Base-by-base conservation (phyloP, 1,140 invertebrate genomes). In the Octopus sinensis region DNA sequence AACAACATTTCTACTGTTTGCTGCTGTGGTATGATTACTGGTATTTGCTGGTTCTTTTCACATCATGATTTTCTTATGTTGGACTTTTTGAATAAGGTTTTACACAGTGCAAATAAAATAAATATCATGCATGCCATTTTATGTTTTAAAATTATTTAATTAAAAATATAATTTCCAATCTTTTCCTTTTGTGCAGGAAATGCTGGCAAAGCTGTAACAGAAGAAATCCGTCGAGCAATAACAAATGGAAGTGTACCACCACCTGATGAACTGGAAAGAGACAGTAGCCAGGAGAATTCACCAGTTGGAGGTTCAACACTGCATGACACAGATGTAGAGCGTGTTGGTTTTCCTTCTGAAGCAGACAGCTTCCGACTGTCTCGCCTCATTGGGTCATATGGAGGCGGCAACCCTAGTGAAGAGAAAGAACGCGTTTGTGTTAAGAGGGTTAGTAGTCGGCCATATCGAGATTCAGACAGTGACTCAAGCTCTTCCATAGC, bases 181-280 rank as follows among this genome's bases (percentile, higher is more conserved):
- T 73, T 73, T 73, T 73, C 30, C 30, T 73, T 73, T 73, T 0
- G 17, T 73, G 17, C 13, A 73, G 68, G 68, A 6, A 73, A 73
- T 73, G 68, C 68, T 17, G 68, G 68, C 30, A 73, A 73, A 23
- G 68, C 68, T 13, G 68, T 73, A 23, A 73, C 68, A 17, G 68
- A 73, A 73, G 68, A 73, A 17, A 73, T 73, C 68, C 68, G 68
- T 73, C 68, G 68, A 73, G 68, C 68, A 10, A 73, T 73, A 6
- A 73, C 68, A 73, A 73, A 73, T 73, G 68, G 68, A 5, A 73
- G 68, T 73, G 68, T 13, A 73, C 68, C 68, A 4, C 68, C 68
- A n/a, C 30, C 68, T 5, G 17, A 13, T 7, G 68, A 73, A 73
- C 30, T 73, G 6, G 68, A 73, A 17, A 73, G 68, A 23, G 30